Evolutionary conservation across 2,888 invertebrate species (phyloP).

Genomic region (Sisyra terminalis): DNA sequence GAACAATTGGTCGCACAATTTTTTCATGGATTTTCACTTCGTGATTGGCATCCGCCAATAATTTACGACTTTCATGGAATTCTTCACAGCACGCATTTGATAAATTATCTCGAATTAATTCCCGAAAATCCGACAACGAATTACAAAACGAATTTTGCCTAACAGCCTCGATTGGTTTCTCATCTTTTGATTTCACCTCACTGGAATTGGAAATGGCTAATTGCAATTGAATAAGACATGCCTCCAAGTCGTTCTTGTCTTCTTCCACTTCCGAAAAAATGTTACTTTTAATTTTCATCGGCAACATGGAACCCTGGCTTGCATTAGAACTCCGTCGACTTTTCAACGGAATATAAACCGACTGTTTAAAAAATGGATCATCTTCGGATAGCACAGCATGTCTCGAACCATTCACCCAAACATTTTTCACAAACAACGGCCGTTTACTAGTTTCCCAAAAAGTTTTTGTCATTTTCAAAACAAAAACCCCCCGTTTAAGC

Average conservation of each 20-base stretch:
- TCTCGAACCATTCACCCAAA: slow-evolving; percentile 56
- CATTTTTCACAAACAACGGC: slow-evolving; percentile 35
- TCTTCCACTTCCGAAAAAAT: not conserved
- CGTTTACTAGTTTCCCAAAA: slow-evolving; percentile 40
- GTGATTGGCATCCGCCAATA: not conserved
- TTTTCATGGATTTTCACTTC: not conserved
- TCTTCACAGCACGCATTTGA: not conserved
- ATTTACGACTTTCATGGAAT: not conserved
- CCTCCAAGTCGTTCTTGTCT: slow-evolving; percentile 3
- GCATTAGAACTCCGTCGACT: slow-evolving; percentile 8
- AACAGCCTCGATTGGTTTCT: not conserved
- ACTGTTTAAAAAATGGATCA: slow-evolving; percentile 30
- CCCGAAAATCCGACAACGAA: not conserved
- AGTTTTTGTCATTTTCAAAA: slow-evolving; percentile 23
- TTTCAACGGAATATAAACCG: slow-evolving; percentile 13
- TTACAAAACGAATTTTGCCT: not conserved
- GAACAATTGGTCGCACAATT: slow-evolving; percentile 2
- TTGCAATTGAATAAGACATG: slow-evolving; percentile 6
- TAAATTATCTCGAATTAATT: no score
- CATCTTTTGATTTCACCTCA: not conserved
- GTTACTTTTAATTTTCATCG: slow-evolving; percentile 6
- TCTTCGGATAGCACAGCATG: slow-evolving; percentile 49
- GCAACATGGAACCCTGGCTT: slow-evolving; percentile 6
- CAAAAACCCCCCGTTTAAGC: no score
- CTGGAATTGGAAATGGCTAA: slow-evolving; percentile 2